Base-by-base conservation (phyloP, 2,797 vertebrate genomes). In the Neopelma chrysocephalum region DNA sequence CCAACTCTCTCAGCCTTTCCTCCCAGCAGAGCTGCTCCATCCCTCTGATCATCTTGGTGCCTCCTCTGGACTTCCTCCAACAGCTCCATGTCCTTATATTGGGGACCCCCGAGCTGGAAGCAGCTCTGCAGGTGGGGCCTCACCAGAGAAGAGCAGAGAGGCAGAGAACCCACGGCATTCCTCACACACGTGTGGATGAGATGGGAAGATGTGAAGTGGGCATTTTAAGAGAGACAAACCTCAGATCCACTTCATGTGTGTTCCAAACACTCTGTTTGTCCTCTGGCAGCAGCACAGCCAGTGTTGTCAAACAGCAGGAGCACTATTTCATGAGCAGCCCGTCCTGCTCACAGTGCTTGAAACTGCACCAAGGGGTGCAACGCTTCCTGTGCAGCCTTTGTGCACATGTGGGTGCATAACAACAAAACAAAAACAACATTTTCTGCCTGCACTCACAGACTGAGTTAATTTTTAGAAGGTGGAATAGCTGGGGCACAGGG, bases 381-480 rank as follows among this genome's bases (percentile, higher is more conserved):
- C 0, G 2, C 61, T 96, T 94, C 94, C 91, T 62, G 34, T 62
- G 34, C 50, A 20, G 58, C 36, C 51, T 14, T 5, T 20, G 82
- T 21, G n/a, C 0, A 0, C 25, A 19, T 18, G 62, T 34, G 73
- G 19, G 11, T 0, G 12, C 0, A 1, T 77, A 73, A 45, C 50
- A 38, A 45, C 57, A n/a, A 32, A 26, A 64, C 51, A 47, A 27
- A 19, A 43, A 5, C 62, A 29, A 6, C 61, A 2, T 13, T 7
- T 45, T 34, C 40, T 15, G 81, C 2, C 80, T 53, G 21, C 0
- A 1, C 4, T 13, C 31, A 0, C 0, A 1, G 1, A 1, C 64
- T 16, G 53, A 36, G 10, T 8, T 50, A 10, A 1, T 27, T 25
- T 4, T 3, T 73, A 26, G 88, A 19, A 78, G 42, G 32, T 17